Evolutionary conservation across 1,140 invertebrate genomes (phyloP), one percentile per base, ranked within the genome.

Genomic region (Globodera ellingtonae): DNA sequence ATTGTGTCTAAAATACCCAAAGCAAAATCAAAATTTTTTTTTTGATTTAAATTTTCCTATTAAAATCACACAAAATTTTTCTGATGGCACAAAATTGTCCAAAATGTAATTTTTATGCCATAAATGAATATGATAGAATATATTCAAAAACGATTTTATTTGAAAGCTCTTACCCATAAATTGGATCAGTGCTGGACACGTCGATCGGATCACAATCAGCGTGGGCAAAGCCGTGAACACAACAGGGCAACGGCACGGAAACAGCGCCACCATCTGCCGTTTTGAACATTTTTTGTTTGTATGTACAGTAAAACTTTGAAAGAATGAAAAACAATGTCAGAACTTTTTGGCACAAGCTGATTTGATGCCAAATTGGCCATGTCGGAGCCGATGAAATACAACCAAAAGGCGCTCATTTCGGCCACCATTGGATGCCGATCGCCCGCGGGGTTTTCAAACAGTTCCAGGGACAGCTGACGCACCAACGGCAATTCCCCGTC

Each of bases 141-240:
- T 35, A 1, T 35, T 35, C 1, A 35, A 35, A 35, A 35, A 35
- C 35, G 35, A 35, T 35, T 35, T 35, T 35, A 35, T 35, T 35
- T 35, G 35, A 35, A 3, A 35, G 35, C 1, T 70, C n/a, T 24
- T 35, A 76, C 75, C 75, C 56, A 66, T 87, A 86, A n/a, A 78
- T 66, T 6, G 85, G 71, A 78, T 89, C 87, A 35, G 70, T 81
- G 9, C 77, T 59, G 21, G 82, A 59, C 59, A 89, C 81, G 21
- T 86, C 73, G 59, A 89, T 88, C n/a, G 83, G 52, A 69, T 86
- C 84, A 65, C 87, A 89, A 66, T 89, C 88, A 3, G 85, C 81
- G 76, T 89, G 88, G n/a, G 65, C 62, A 73, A 89, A 85, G 46
- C 81, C 85, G 10, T 75, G n/a, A 9, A 72, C 69, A 81, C 87